Conservation (phyloP, 2,797 vertebrate genomes). For the Phylloscopus collybita region DNA sequence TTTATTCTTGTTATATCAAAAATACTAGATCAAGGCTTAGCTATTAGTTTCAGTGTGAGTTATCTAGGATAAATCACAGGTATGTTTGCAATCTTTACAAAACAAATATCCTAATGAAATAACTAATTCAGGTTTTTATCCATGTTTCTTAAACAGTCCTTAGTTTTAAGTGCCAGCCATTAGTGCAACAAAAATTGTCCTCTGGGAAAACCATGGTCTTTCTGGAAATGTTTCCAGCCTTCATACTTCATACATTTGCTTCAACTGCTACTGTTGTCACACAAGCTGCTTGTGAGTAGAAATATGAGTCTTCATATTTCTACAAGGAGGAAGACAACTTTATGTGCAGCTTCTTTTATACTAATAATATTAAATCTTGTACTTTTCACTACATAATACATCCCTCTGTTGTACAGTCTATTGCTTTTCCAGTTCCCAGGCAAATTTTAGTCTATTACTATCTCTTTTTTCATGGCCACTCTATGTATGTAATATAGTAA, state of each 20-base stretch:
- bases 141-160: constrained; percentile 9
- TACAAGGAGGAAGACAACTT: constrained; percentile 42
- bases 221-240: neutral
- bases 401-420: neutral
- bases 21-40: constrained; percentile 29
- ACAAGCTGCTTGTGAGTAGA: neutral
- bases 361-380: neutral
- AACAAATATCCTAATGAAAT: constrained; percentile 17
- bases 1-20: neutral
- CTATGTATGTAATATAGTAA: neutral
- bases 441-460: neutral
- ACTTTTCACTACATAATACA: neutral
- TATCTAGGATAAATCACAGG: constrained; percentile 46
- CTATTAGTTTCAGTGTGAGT: constrained; percentile 40
- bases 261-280: constrained; percentile 13
- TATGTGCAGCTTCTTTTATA: constrained; percentile 6
- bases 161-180: constrained; percentile 24
- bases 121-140: neutral
- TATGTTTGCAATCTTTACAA: constrained; percentile 1
- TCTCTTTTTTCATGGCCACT: neutral
- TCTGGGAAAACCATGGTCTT: neutral
- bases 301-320: neutral
- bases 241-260: neutral
- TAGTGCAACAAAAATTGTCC: constrained; percentile 5
- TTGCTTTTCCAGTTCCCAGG: constrained; percentile 12